Evolutionary conservation across 1,140 invertebrate species (phyloP).

Genomic region (Teleopsis dalmanni): DNA sequence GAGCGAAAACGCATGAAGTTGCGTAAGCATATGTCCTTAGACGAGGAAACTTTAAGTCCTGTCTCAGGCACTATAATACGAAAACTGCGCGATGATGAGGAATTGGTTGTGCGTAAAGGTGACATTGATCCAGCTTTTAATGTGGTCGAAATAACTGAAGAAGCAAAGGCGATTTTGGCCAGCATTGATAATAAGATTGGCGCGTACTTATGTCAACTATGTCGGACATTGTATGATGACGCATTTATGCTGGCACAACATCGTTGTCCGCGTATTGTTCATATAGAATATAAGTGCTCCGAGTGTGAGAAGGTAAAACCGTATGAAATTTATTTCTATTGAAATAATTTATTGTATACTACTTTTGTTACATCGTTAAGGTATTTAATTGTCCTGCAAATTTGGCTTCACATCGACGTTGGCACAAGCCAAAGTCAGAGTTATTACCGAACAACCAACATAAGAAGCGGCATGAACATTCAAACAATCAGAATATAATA

Average conservation of each 20-base stretch:
- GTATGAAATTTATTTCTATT: background rate
- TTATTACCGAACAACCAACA: constrained; percentile 20
- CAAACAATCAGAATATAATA: constrained; percentile 27
- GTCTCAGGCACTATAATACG: constrained; percentile 95
- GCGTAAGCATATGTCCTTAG: constrained; percentile 70
- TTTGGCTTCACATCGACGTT: constrained; percentile 90
- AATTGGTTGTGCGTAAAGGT: constrained; percentile 70
- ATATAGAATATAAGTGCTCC: constrained; percentile 96
- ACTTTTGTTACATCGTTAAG: constrained; percentile 15
- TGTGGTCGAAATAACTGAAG: constrained; percentile 92
- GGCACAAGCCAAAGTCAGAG: constrained; percentile 77
- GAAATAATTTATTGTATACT: background rate
- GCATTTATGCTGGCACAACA: constrained; percentile 95
- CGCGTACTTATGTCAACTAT: constrained; percentile 91
- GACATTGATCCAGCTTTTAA: constrained; percentile 97
- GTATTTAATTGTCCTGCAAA: constrained; percentile 98
- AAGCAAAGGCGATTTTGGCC: constrained; percentile 85
- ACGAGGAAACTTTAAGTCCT: constrained; percentile 94
- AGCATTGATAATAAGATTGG: constrained; percentile 96
- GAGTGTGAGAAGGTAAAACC: constrained; percentile 85
- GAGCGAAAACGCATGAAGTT: constrained; percentile 57
- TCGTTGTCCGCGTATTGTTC: constrained; percentile 91
- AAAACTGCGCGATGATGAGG: constrained; percentile 69
- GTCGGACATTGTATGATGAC: constrained; percentile 85
- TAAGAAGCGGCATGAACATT: constrained; percentile 33